Base-by-base conservation (phyloP, 2,888 invertebrate genomes). In the Cantharis flavilabris region DNA sequence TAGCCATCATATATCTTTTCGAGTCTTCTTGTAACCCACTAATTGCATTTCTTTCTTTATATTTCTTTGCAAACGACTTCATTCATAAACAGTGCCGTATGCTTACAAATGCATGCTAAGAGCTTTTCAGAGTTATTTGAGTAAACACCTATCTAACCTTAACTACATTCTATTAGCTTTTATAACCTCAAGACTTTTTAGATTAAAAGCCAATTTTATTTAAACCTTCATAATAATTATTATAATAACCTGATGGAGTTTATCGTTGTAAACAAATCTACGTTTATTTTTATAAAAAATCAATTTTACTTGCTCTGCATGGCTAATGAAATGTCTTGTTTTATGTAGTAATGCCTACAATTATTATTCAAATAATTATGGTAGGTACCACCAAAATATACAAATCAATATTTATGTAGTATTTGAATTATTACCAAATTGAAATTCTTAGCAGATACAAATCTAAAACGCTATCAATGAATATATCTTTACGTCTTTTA, bases 1-100 rank as follows among this genome's bases (percentile, higher is more conserved):
- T 70, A 73, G 62, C 74, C 49, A 69, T 72, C 71, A 62, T 77
- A 75, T 75, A 77, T 75, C 77, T 74, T 77, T 73, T 70, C 69
- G 64, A 71, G 71, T 62, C 76, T 71, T 69, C 70, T 77, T 70
- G 70, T 73, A 72, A 75, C 69, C 75, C 72, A 71, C 75, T 75
- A 77, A 74, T 77, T 74, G 71, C 74, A 74, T 65, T 69, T 72
- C 77, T 77, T 77, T 77, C 74, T 75, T 76, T 76, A 71, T 69
- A 64, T 62, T 49, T 69, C 71, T 69, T 69, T 76, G 67, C 74
- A 73, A 76, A 73, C 78, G 73, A 73, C 75, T 73, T 78, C 78
- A 73, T 78, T 78, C 78, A 78, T 76, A 76, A 75, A 72, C 65
- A 73, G 73, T 69, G 73, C 33, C 30, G 73, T 73, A 76, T 73